Evolutionary conservation across 2,113 vertebrate species (phyloP).

Genomic region (Andinoacara biseriatus): DNA sequence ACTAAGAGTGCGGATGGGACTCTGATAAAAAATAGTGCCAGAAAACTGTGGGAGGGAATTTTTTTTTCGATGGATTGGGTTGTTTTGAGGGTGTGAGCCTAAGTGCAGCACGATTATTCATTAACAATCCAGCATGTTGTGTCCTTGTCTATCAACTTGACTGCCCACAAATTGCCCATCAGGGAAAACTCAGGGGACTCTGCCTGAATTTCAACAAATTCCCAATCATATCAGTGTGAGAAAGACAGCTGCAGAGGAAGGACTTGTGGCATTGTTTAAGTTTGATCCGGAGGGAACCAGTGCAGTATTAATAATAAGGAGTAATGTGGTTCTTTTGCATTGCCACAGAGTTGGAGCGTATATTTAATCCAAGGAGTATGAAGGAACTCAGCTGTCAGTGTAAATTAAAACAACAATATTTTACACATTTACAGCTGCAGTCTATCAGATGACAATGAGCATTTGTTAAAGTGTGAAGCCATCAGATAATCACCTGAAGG

Average conservation of each 20-base stretch:
- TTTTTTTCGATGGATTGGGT: neutral
- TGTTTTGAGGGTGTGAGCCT: neutral
- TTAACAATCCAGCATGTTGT: constrained; percentile 33
- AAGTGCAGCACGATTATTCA: constrained; percentile 35
- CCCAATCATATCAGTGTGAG: neutral
- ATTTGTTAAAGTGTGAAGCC: neutral
- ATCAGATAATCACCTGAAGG: neutral
- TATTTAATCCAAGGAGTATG: neutral
- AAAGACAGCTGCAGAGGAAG: neutral
- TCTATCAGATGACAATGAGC: neutral
- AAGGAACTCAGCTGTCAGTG: neutral
- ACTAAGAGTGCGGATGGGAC: neutral
- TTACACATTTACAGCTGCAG: neutral
- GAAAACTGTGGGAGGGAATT: neutral
- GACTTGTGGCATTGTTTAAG: neutral
- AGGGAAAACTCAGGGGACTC: constrained; percentile 27
- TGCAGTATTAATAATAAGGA: neutral
- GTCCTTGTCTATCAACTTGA: constrained; percentile 49
- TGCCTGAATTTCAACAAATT: constrained; percentile 30
- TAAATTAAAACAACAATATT: neutral
- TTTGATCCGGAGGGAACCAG: neutral
- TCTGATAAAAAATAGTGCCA: neutral
- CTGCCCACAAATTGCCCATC: constrained; percentile 48
- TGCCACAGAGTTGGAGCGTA: neutral
- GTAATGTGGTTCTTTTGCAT: neutral